Percentiles rank a stretch among this genome's conserved stretches.
These are phyloP conservation scores for Cephalotes varians DNA, from an alignment of 2,888 invertebrate genomes.

Conservation along the genomic window DNA sequence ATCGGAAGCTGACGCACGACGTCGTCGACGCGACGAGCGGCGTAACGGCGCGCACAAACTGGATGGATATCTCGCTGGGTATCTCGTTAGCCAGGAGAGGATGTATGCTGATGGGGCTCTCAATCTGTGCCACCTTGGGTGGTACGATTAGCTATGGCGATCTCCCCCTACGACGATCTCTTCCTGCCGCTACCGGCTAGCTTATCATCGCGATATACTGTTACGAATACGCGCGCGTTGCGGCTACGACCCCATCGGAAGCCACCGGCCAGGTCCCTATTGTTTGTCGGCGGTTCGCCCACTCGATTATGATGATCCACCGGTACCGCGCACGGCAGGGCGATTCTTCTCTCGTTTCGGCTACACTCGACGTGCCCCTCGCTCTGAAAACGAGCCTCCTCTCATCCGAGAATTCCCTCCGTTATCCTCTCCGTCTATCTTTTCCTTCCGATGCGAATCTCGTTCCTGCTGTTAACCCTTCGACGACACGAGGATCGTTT, in stretches of 20 bases:
- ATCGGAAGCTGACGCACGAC: neutral
- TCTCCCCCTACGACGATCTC: constrained; percentile 82
- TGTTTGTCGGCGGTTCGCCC: constrained; percentile 63
- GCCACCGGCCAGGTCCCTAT: constrained; percentile 65
- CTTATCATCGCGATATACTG: constrained; percentile 79
- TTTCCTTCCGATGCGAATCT: constrained; percentile 28
- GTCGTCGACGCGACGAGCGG: constrained; percentile 34
- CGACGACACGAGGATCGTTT: constrained; percentile 11
- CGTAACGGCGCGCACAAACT: constrained; percentile 47
- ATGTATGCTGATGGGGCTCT: constrained; percentile 84
- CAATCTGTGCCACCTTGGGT: constrained; percentile 86
- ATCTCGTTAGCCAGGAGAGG: constrained; percentile 77
- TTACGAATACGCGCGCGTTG: constrained; percentile 71
- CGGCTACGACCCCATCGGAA: constrained; percentile 75
- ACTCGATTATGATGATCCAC: constrained; percentile 34
- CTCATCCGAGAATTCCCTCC: constrained; percentile 12
- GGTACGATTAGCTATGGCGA: constrained; percentile 84
- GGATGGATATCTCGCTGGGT: constrained; percentile 52
- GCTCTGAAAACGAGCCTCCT: constrained; percentile 5
- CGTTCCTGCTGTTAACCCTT: neutral
- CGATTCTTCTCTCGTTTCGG: constrained; percentile 34
- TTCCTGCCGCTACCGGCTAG: constrained; percentile 80
- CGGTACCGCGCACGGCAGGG: neutral
- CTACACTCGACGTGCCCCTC: constrained; percentile 2
- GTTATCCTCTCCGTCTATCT: neutral